Evolutionary conservation across 1,140 invertebrate genomes (phyloP).

Genomic region (Brachionus manjavacas): DNA sequence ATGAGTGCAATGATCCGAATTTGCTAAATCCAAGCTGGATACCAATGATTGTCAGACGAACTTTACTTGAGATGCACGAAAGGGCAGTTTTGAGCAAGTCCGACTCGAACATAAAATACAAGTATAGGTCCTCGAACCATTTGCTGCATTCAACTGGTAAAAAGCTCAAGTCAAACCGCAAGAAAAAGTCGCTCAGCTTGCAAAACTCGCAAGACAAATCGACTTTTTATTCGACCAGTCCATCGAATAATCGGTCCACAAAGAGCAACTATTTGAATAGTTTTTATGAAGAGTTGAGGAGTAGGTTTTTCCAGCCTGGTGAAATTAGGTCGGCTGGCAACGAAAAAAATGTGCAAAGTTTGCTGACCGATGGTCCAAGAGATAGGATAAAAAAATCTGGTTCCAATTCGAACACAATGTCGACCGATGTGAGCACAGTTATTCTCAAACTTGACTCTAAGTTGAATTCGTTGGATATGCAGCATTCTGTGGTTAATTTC

Average conservation of each 20-base stretch:
- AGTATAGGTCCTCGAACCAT: slow-evolving; percentile 21
- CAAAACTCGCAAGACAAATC: slow-evolving; percentile 40
- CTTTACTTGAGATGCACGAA: slow-evolving; percentile 36
- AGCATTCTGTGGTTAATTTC: not conserved
- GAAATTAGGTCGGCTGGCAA: not conserved
- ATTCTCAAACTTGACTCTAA: not conserved
- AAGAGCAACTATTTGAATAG: slow-evolving; percentile 31
- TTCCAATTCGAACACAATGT: slow-evolving; percentile 23
- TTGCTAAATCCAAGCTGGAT: slow-evolving; percentile 38
- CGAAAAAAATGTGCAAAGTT: not conserved
- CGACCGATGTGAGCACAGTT: slow-evolving; percentile 9
- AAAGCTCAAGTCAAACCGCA: not conserved
- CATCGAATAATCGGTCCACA: not conserved
- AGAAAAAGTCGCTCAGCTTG: slow-evolving; percentile 32
- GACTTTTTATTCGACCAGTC: not conserved
- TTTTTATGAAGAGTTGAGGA: slow-evolving; percentile 39
- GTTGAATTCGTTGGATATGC: not conserved
- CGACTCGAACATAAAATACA: slow-evolving; percentile 34
- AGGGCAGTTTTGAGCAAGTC: slow-evolving; percentile 26
- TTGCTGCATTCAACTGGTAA: not conserved
- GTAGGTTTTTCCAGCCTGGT: not conserved
- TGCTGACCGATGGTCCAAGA: not conserved
- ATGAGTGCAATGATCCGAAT: slow-evolving; percentile 16
- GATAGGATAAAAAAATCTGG: not conserved
- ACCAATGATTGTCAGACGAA: not conserved